Percentiles rank a stretch among this genome's conserved stretches.
Evolutionary conservation across 1,140 invertebrate species (phyloP).

Genomic region (Drosophila watanabei): DNA sequence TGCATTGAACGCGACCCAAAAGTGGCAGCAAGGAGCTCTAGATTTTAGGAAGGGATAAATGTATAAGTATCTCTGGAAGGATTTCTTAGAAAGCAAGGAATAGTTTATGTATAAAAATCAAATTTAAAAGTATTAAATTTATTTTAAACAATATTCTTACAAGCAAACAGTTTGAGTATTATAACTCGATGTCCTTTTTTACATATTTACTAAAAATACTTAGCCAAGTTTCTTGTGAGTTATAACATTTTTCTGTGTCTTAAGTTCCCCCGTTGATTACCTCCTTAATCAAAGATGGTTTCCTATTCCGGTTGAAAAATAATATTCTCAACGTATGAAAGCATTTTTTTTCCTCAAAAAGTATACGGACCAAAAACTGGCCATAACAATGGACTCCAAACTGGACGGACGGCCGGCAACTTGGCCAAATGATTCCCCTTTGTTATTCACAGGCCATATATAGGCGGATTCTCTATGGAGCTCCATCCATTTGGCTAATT

Average conservation of each 20-base stretch:
- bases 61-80: background rate
- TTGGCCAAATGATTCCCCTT: slow-evolving; percentile 29
- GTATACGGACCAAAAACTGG: slow-evolving; percentile 5
- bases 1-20: slow-evolving; percentile 12
- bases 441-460: slow-evolving; percentile 43
- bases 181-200: background rate
- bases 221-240: background rate
- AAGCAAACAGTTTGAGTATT: background rate
- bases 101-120: background rate
- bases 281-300: background rate
- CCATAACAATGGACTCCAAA: slow-evolving; percentile 11
- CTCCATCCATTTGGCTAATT: slow-evolving; percentile 77
- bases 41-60: background rate
- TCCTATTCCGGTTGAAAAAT: background rate
- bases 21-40: background rate
- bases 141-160: background rate
- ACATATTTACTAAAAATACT: no score
- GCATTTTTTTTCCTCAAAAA: slow-evolving; percentile 5
- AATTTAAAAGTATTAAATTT: background rate
- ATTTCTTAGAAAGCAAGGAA: background rate
- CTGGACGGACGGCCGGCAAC: background rate
- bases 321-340: background rate
- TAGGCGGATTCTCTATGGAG: slow-evolving; percentile 11
- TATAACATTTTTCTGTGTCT: background rate
- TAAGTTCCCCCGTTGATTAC: background rate